Base-by-base conservation (phyloP, 2,797 vertebrate genomes). In the Phoebastria nigripes region DNA sequence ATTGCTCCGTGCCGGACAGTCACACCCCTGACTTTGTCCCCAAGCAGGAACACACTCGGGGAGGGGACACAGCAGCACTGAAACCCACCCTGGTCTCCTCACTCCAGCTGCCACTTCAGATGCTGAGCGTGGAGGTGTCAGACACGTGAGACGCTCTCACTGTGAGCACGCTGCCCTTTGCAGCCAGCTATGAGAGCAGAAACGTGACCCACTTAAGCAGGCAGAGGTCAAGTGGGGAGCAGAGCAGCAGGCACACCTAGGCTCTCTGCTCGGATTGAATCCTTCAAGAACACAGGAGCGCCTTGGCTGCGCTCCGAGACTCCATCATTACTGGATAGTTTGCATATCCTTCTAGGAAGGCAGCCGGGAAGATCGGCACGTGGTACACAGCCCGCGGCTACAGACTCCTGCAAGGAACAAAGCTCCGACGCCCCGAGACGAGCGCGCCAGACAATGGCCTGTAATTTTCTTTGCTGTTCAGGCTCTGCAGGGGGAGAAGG, bases 291-390 rank as follows among this genome's bases (percentile, higher is more conserved):
- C 89, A 78, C 2, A 5, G 49, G 4, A 76, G 77, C 0, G 6
- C 91, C 63, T 90, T 94, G 95, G 96, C 96, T 82, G 83, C 3
- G 0, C 86, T 94, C 96, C 91, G 83, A 39, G 91, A 15, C 94
- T 88, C 91, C 81, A 73, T 82, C 90, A 28, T 94, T 97, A 96
- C 95, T 93, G 96, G 95, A 96, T 37, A 96, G 95, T 84, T 92
- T 93, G 90, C 88, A 83, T 94, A 87, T 96, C 93, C 90, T 95
- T 95, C 96, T 94, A 96, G 95, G 95, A 96, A 96, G 90, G 85
- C 87, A 55, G 94, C 74, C 31, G 52, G 82, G 90, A 90, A 87
- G 92, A 89, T 66, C 31, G 41, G 92, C 92, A 92, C 61, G 19
- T 5, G 2, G 94, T 28, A 8, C 70, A 18, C 88, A 90, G 95